A percentile compares a stretch with the other conserved stretches of the same genome.
phyloP scores from a whole-genome alignment of 2,797 vertebrate species.

The Pipistrellus nathusii region DNA sequence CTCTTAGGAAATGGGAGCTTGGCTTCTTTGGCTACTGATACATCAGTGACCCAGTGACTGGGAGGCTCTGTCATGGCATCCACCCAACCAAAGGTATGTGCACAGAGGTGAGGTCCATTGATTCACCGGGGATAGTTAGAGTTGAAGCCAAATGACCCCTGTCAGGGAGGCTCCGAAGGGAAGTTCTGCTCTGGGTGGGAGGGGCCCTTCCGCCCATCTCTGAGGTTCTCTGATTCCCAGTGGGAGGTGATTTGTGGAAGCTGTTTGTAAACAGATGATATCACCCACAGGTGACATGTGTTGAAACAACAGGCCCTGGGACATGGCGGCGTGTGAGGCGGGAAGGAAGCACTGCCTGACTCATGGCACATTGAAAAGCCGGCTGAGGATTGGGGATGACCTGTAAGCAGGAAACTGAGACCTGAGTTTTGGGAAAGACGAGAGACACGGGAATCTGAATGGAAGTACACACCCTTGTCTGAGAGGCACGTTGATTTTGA shows the following conservation, averaged over 20 bases:
- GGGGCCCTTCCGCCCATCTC: neutral
- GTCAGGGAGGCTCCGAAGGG: neutral
- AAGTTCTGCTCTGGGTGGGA: neutral
- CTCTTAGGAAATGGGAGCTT: conserved; percentile 14
- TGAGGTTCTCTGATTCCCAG: neutral
- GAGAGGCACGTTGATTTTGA: fast-evolving
- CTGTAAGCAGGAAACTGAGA: neutral
- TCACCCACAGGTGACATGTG: conserved; percentile 32
- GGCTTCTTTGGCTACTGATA: neutral
- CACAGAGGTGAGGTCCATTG: neutral
- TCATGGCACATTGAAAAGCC: neutral
- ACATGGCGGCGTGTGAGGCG: neutral
- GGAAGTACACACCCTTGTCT: neutral
- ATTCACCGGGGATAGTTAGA: conserved; percentile 26
- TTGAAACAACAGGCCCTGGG: neutral
- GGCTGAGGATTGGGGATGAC: neutral
- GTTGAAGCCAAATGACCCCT: neutral
- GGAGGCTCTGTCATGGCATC: neutral
- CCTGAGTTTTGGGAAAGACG: neutral
- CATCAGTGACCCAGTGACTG: neutral
- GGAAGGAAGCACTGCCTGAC: conserved; percentile 45
- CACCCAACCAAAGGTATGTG: neutral
- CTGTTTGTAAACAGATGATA: conserved; percentile 76
- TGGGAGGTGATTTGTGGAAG: conserved; percentile 30
- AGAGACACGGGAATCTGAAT: neutral